These are phyloP conservation scores for Lepidocolaptes lacrymiger DNA, from an alignment of 2,797 vertebrate species.

Conservation along the genomic window DNA sequence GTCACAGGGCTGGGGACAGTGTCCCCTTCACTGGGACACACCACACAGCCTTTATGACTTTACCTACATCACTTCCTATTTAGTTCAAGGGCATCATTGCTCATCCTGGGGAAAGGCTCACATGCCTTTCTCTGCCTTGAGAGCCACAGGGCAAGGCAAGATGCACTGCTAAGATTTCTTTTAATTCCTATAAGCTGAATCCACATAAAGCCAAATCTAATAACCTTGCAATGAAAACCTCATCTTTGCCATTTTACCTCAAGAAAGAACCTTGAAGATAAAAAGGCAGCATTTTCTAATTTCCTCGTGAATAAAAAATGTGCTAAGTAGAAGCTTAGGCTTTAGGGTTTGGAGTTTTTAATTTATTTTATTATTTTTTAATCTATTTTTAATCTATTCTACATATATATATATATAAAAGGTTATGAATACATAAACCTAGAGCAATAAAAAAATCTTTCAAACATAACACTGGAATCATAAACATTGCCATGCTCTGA, in stretches of 20 bases:
- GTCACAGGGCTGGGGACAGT: neutral
- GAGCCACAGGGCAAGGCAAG: neutral
- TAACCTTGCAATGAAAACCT: neutral
- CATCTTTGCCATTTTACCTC: neutral
- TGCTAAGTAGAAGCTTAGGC: neutral
- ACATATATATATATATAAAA: neutral
- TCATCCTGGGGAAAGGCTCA: neutral
- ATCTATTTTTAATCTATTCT: neutral
- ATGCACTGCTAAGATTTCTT: neutral
- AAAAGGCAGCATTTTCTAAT: neutral
- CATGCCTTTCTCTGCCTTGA: fast-evolving
- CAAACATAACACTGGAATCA: neutral
- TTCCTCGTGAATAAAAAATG: neutral
- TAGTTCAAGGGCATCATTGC: neutral
- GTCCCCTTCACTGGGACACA: fast-evolving
- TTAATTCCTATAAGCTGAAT: neutral
- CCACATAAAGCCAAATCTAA: neutral
- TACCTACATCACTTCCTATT: neutral
- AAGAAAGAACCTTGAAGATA: neutral
- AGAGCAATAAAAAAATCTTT: neutral
- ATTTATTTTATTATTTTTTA: neutral
- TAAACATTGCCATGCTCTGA: conserved; percentile 32
- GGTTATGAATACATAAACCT: neutral
- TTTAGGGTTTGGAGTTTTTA: neutral
- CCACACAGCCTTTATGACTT: fast-evolving